These are phyloP conservation scores for Enteromius mattozi DNA, from an alignment of 2,797 vertebrate genomes.

Conservation along the genomic window DNA sequence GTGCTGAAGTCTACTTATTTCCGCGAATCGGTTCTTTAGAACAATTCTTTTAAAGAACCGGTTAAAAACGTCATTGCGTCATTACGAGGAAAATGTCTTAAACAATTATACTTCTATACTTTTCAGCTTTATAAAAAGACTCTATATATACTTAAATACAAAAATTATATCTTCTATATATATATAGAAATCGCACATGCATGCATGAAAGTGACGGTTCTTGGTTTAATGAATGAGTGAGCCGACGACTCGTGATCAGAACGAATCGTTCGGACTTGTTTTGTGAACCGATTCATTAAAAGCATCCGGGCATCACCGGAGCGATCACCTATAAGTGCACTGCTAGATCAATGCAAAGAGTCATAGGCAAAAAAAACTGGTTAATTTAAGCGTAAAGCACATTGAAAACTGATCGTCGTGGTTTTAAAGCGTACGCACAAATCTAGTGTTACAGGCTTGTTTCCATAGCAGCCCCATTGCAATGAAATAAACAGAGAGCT, in stretches of 20 bases:
- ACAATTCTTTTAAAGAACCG: conserved; percentile 2
- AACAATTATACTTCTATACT: not conserved
- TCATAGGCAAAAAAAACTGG: not conserved
- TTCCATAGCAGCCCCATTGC: not conserved
- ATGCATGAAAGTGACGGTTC: not conserved
- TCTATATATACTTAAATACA: not conserved
- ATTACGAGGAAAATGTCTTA: not conserved
- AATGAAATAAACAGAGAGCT: not conserved
- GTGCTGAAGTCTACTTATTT: not conserved
- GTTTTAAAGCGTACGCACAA: not conserved
- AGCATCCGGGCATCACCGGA: not conserved
- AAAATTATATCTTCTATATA: not conserved
- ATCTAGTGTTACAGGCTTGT: not conserved
- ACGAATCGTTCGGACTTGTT: not conserved
- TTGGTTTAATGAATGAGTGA: not conserved
- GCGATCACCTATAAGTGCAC: not conserved
- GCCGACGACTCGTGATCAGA: not conserved
- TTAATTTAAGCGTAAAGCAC: not conserved
- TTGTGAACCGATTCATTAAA: not conserved
- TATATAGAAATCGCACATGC: not conserved
- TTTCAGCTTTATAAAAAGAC: not conserved
- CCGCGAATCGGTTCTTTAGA: not conserved
- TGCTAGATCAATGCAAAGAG: not conserved
- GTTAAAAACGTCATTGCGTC: conserved; percentile 2
- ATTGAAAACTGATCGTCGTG: not conserved